Conservation (phyloP, 2,888 invertebrate species). For the Mayetiola destructor region DNA sequence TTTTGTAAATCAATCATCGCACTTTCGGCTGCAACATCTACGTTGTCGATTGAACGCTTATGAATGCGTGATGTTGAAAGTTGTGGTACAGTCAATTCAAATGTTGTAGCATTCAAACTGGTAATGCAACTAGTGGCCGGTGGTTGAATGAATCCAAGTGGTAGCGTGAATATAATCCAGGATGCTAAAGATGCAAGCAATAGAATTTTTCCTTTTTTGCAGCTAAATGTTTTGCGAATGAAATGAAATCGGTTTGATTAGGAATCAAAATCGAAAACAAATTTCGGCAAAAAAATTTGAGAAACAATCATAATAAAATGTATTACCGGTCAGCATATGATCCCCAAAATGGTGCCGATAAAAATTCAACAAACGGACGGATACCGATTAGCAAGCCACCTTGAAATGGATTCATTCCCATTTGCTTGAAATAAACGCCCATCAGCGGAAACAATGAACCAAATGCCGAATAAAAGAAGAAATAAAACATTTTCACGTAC, state of each 20-base stretch:
- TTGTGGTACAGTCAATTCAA: constrained; percentile 46
- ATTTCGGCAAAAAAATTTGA: neutral
- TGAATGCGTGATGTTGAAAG: constrained; percentile 27
- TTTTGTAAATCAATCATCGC: neutral
- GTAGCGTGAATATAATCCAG: constrained; percentile 94
- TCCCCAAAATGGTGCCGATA: constrained; percentile 97
- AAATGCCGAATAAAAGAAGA: constrained; percentile 98
- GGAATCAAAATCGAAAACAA: neutral
- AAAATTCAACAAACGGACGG: constrained; percentile 91
- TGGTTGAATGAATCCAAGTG: constrained; percentile 89
- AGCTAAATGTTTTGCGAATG: constrained; percentile 35
- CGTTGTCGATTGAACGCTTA: constrained; percentile 21
- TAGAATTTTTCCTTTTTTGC: constrained; percentile 74
- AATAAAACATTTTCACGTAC: constrained; percentile 94
- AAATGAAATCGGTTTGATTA: neutral
- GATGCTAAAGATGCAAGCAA: constrained; percentile 80
- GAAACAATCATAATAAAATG: neutral
- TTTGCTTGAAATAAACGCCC: constrained; percentile 99
- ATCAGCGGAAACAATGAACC: constrained; percentile 95
- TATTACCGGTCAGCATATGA: constrained; percentile 70
- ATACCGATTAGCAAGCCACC: constrained; percentile 89
- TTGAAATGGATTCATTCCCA: constrained; percentile 97
- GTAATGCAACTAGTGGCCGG: constrained; percentile 78
- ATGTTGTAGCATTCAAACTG: constrained; percentile 46
- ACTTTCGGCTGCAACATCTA: neutral